Evolutionary conservation across 64 coral and sea anemone species (phyloP), one percentile per base, ranked within the genome.

Genomic region (Platygyra sinensis): DNA sequence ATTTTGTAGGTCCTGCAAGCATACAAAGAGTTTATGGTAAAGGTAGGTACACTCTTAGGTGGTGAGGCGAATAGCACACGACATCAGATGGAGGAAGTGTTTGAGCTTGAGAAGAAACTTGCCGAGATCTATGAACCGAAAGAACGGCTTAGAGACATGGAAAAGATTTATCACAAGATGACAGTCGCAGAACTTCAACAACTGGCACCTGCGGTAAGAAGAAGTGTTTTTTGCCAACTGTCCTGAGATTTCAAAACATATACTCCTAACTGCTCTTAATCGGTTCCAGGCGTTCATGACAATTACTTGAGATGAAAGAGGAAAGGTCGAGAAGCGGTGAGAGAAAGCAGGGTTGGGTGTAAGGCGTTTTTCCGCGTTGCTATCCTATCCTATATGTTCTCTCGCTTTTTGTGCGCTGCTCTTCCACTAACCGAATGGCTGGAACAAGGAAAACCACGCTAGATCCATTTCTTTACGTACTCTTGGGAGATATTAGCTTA

Each of bases 131-230:
- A 98, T 80, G 96, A 98, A 71, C 90, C 93, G 7, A 98, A 98
- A 89, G 90, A 92, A 17, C 89, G 92, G 28, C 62, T 98, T 27
- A 84, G 91, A 52, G 72, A 98, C 62, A 82, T 91, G 64, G 96
- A 98, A 72, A 74, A 92, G 30, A 95, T 93, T 30, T 98, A 98
- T 50, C 94, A 98, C 90, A 95, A 94, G 62, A 98, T 98, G 90
- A 93, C 96, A 27, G 90, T 98, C 25, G 96, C 94, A 8, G 96
- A 98, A 49, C 75, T 98, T 46, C 96, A 98, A 62, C 94, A 98
- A 20, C 72, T 98, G 27, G 96, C 96, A 67, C 96, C 96, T 72
- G 94, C 96, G 67, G 96, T 98, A 91, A 62, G 93, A n/a, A n/a
- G n/a, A 7, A 75, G 30, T 20, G 19, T 10, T 12, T 28, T 75